phyloP scores from a whole-genome alignment of 2,888 invertebrate species.

The Agrochola litura region DNA sequence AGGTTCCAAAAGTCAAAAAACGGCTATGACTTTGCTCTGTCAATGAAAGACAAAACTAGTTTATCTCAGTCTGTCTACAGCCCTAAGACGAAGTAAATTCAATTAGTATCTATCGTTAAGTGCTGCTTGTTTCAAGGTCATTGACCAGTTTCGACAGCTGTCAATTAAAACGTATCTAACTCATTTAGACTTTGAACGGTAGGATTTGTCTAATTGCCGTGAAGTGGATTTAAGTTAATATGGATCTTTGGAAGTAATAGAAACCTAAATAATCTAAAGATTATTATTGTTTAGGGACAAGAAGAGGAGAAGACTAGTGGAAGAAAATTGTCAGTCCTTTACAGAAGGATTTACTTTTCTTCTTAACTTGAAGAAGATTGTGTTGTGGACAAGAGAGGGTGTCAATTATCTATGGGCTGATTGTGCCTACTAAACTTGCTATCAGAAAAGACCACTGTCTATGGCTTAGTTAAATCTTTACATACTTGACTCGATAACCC shows the following conservation, averaged over 20 bases:
- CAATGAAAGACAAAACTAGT: background rate
- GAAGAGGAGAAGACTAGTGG: background rate
- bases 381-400: background rate
- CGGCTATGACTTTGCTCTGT: background rate
- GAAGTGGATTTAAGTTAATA: conserved; percentile 2
- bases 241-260: background rate
- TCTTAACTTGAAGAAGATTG: background rate
- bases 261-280: background rate
- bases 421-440: background rate
- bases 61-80: background rate
- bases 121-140: conserved; percentile 28
- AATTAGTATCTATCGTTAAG: conserved; percentile 39
- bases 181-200: conserved; percentile 8
- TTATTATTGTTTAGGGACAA: background rate
- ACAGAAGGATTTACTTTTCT: too few species aligned
- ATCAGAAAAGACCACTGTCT: background rate
- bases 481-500: too few species aligned
- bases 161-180: conserved; percentile 38
- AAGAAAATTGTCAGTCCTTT: background rate
- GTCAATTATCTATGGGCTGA: too few species aligned
- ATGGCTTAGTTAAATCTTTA: background rate
- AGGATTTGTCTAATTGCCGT: background rate
- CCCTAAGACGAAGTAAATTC: conserved; percentile 24
- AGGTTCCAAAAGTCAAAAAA: background rate
- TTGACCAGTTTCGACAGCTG: conserved; percentile 19